These are phyloP conservation scores for Tinea semifulvella DNA, from an alignment of 2,888 invertebrate species.

Conservation along the genomic window DNA sequence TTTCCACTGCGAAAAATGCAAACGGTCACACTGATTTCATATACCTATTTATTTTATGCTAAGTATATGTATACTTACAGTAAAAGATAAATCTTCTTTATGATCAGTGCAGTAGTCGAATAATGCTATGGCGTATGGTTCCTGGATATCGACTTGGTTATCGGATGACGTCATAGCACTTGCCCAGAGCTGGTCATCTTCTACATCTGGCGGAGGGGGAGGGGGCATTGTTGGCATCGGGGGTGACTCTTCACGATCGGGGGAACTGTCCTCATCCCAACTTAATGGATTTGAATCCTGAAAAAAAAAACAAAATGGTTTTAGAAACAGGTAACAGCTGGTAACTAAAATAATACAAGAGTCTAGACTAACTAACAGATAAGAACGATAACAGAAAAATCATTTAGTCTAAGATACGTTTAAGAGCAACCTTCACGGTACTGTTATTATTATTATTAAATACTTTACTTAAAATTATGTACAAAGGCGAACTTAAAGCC, in stretches of 20 bases:
- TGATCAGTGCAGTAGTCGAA: slow-evolving; percentile 81
- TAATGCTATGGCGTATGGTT: slow-evolving; percentile 79
- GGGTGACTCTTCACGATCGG: slow-evolving; percentile 66
- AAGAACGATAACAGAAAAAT: no score
- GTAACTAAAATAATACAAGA: no score
- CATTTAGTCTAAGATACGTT: no score
- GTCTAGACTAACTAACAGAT: no score
- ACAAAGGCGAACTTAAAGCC: no score
- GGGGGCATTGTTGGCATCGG: slow-evolving; percentile 85
- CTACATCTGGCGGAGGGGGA: slow-evolving; percentile 73
- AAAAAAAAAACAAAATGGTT: not conserved
- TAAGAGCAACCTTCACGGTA: no score
- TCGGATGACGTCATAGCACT: not conserved
- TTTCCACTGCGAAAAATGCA: no score
- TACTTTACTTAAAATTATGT: no score
- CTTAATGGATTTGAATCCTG: slow-evolving; percentile 42
- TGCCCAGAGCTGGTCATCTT: slow-evolving; percentile 41
- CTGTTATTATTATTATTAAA: no score
- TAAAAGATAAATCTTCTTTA: slow-evolving; percentile 80
- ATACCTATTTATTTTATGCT: not conserved
- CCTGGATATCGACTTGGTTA: slow-evolving; percentile 30
- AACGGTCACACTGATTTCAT: no score
- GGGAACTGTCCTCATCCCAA: slow-evolving; percentile 43
- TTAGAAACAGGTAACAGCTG: no score
- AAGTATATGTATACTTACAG: slow-evolving; percentile 69